Base-by-base conservation (phyloP, 2,797 vertebrate species). In the Sebastes dallii region DNA sequence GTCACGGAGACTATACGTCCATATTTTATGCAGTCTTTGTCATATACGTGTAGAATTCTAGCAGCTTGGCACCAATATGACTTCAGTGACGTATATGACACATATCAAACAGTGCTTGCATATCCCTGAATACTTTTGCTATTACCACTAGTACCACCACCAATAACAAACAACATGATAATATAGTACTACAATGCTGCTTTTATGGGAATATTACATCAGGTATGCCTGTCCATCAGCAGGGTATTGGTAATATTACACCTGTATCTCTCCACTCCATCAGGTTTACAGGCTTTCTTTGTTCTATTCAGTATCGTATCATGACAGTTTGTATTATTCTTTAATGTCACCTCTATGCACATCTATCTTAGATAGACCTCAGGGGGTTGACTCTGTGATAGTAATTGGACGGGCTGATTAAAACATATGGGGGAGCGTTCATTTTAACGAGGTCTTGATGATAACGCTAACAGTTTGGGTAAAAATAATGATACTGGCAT, bases 361-460 rank as follows among this genome's bases (percentile, higher is more conserved):
- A 64, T 86, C 54, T 29, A 34, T 75, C 34, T 74, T 39, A 62
- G 77, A 22, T 27, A 1, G 39, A 72, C 68, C 87, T 78, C 52
- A 6, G 59, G 85, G 78, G 80, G 13, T n/a, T 24, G 79, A 78
- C 75, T 87, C 72, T 60, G 72, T 77, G 62, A 39, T 20, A 16
- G 74, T 79, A 81, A 86, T 85, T 85, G 68, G 72, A 66, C 3
- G 5, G 32, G 55, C 69, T 84, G 62, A 83, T 86, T 83, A 70
- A 84, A 89, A 82, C 82, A 84, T 81, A 84, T 77, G 82, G 87
- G 76, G 77, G 39, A 62, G 42, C 4, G 25, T 61, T 77, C 14
- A 24, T 61, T 83, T 84, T 75, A 86, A 91, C 68, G 87, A 78
- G 71, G 56, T 68, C 70, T 55, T 73, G 75, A 85, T 85, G 77